Evolutionary conservation across 2,888 invertebrate species (phyloP).

Genomic region (Philhelius pedissequus): DNA sequence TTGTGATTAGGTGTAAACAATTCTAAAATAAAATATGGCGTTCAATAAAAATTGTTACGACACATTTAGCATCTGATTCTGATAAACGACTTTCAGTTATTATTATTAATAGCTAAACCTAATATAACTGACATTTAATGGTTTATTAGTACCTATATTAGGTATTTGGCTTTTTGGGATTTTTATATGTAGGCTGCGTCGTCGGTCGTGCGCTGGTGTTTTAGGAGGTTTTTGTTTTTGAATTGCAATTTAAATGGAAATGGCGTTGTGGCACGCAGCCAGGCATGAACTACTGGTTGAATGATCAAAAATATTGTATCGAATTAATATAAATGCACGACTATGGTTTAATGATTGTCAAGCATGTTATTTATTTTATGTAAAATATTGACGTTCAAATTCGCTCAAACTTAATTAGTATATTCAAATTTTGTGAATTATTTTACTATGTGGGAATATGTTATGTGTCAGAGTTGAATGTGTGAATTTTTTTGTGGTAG

Average conservation of each 20-base stretch:
- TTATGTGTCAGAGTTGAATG: no score
- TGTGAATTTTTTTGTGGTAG: no score
- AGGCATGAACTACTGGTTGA: neutral
- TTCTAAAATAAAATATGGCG: constrained; percentile 12
- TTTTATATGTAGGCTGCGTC: neutral
- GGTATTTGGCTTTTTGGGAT: neutral
- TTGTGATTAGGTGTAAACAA: neutral
- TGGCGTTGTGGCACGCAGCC: neutral
- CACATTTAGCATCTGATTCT: constrained; percentile 28
- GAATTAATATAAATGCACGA: neutral
- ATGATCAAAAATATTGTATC: neutral
- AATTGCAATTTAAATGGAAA: neutral
- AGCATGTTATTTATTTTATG: no score
- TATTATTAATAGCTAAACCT: constrained; percentile 17
- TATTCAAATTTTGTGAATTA: no score
- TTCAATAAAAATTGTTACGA: constrained; percentile 21
- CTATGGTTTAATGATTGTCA: neutral
- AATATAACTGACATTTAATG: neutral
- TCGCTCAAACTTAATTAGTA: no score
- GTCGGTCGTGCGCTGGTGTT: no score
- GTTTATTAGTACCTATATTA: neutral
- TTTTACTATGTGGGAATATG: no score
- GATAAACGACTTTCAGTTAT: constrained; percentile 15
- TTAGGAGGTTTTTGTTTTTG: neutral
- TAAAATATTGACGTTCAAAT: no score